A percentile compares a stretch with the other conserved stretches of the same genome.
phyloP scores from a whole-genome alignment of 2,113 vertebrate genomes.

The Albula goreensis region DNA sequence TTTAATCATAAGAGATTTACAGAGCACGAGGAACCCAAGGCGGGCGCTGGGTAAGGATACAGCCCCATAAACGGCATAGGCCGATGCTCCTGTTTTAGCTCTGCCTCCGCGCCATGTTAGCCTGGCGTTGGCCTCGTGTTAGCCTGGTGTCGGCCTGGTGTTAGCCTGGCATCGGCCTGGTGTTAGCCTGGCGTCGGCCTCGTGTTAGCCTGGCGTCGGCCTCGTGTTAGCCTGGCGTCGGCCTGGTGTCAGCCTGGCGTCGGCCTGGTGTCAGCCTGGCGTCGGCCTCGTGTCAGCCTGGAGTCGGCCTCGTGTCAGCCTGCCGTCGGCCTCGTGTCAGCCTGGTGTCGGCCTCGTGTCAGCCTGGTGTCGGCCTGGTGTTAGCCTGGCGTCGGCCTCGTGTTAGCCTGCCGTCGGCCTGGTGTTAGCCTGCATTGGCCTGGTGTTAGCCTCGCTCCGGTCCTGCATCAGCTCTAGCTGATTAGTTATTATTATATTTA shows the following conservation, averaged over 20 bases:
- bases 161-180: not conserved
- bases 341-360: not conserved
- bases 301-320: too few relatives aligned
- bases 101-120: not conserved
- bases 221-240: not conserved
- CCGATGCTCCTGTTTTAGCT: not conserved
- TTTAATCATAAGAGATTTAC: not conserved
- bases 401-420: too few relatives aligned
- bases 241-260: too few relatives aligned
- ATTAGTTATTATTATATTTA: too few relatives aligned
- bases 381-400: not conserved
- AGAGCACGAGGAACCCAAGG: not conserved
- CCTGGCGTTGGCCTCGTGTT: not conserved
- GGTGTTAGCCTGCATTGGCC: not conserved
- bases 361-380: too few relatives aligned
- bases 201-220: too few relatives aligned
- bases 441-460: too few relatives aligned
- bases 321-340: not conserved
- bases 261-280: not conserved
- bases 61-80: not conserved
- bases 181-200: too few relatives aligned
- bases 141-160: not conserved
- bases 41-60: not conserved
- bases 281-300: too few relatives aligned
- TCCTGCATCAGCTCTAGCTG: too few relatives aligned